Base-by-base conservation (phyloP, 2,888 invertebrate genomes). In the Dermolepida albohirtum region DNA sequence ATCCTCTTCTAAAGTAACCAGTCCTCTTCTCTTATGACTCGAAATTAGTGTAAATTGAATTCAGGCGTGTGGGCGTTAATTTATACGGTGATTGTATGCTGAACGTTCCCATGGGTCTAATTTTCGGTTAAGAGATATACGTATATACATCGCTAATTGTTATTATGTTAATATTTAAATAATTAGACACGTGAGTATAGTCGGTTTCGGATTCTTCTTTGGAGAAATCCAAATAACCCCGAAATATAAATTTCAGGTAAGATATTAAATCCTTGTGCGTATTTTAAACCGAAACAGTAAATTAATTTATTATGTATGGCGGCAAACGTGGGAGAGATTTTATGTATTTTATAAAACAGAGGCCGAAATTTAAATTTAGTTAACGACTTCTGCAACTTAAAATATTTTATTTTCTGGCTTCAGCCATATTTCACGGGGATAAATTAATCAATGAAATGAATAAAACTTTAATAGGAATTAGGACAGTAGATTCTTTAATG, bases 301-400 rank as follows among this genome's bases (percentile, higher is more conserved):
- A 43, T 57, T 57, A 57, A 57, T 57, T 57, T 44, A 57, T 57
- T 44, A 57, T 57, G 57, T 44, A 57, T 57, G 27, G 57, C 44
- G 57, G 44, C 22, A 12, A 40, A 57, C 43, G 44, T 44, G 57
- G 43, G 43, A 11, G 57, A 57, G 43, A 43, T 44, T 57, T 44
- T 44, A 44, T 43, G 44, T 44, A 44, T 44, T 44, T 57, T 57
- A 57, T 57, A 57, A 57, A 44, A 57, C 57, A 39, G 12, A 14
- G 54, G n/a, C 14, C 34, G 54, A 34, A 40, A 54, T 54, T 57
- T 57, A n/a, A 57, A 57, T 57, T 57, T 57, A 57, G 54, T 40
- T 54, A 54, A 57, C 57, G 44, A 14, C 57, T 29, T 27, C 43
- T 57, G 44, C 22, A 57, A 44, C 57, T 57, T 57, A 44, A 44